Base-by-base conservation (phyloP, 1,140 invertebrate species). In the Saccostrea glomerata region DNA sequence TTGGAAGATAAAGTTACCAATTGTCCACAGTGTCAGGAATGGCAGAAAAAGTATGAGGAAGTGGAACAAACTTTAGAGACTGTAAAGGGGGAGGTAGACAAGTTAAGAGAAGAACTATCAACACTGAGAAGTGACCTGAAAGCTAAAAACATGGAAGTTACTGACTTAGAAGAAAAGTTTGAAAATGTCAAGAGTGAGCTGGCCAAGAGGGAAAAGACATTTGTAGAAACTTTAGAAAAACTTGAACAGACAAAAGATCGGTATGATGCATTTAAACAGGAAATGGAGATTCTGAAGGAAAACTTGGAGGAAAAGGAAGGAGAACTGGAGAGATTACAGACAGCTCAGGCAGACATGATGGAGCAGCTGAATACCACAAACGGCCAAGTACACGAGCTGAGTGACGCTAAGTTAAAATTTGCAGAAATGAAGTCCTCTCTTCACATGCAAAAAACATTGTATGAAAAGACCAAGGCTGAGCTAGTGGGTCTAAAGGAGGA, bases 391-490 rank as follows among this genome's bases (percentile, higher is more conserved):
- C 15, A 86, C 4, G 82, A 89, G 63, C 82, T 90, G 4, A 87
- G 82, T 70, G 63, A 86, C 36, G 88, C 89, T 20, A 77, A 77
- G 17, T 36, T 77, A 36, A 84, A 87, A 40, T 58, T 91, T n/a
- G 90, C 91, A 15, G 90, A 92, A 47, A 82, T 89, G 17, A 90
- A 89, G 15, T 91, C 90, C 13, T 40, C 84, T 13, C 70, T 92
- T 15, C 91, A 92, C 89, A 90, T 90, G 88, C 85, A 89, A 40
- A 88, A 90, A 54, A 87, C 88, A 40, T 77, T 91, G 0, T 88
- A 89, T 40, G 36, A 91, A n/a, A 91, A 91, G 60, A 86, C 86
- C 47, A 91, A 91, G 55, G 60, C 17, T 82, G 84, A 86, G 25
- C 40, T 82, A 6, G 70, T 73, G 66, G 17, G 17, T 23, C 17